phyloP scores from a whole-genome alignment of 1,140 invertebrate species.

The Meloidogyne exigua region DNA sequence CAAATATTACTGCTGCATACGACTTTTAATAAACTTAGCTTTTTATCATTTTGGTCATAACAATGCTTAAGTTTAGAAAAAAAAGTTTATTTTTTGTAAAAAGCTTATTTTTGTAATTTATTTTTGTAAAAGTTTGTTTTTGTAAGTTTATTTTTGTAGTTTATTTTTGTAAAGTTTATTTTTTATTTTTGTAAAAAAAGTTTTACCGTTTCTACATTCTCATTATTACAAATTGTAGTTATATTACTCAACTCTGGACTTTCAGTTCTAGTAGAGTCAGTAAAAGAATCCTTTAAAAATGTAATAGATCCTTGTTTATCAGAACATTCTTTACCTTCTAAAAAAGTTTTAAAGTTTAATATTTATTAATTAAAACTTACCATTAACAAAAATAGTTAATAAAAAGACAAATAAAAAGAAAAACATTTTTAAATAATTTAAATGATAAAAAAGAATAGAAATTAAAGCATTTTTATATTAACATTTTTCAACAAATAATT shows the following conservation, averaged over 20 bases:
- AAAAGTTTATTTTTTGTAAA: neutral
- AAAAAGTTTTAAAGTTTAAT: too few relatives aligned
- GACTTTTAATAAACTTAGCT: neutral
- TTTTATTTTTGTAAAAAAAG: neutral
- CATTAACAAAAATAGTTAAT: neutral
- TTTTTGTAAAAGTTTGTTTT: neutral
- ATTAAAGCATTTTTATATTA: too few relatives aligned
- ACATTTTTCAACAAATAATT: too few relatives aligned
- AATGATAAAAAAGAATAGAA: too few relatives aligned
- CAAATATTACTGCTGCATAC: neutral
- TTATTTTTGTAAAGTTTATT: neutral
- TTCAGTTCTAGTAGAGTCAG: too few relatives aligned
- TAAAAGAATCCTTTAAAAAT: too few relatives aligned
- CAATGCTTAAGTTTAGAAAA: neutral
- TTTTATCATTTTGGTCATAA: neutral
- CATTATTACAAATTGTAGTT: too few relatives aligned
- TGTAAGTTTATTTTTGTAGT: neutral
- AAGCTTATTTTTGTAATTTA: neutral
- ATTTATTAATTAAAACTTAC: neutral
- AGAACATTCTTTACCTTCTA: too few relatives aligned
- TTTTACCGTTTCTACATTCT: too few relatives aligned
- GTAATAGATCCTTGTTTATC: too few relatives aligned
- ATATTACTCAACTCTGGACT: too few relatives aligned
- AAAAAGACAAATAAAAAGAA: neutral
- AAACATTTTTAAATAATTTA: too few relatives aligned